Base-by-base conservation (phyloP, 2,888 invertebrate genomes). In the Idaea straminata region DNA sequence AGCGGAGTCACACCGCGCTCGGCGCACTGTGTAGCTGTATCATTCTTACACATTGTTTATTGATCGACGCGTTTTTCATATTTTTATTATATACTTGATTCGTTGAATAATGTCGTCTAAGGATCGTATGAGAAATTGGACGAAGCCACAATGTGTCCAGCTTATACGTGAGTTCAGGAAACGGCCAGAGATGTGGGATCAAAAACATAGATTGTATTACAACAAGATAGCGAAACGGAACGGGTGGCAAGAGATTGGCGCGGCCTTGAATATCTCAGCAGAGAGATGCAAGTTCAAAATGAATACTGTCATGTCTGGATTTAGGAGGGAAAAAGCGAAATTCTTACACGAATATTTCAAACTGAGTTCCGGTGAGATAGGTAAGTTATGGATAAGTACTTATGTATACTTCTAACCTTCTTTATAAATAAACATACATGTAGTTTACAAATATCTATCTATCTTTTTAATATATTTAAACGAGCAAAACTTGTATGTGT, bases 241-340 rank as follows among this genome's bases (percentile, higher is more conserved):
- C 15, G 72, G 77, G 64, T 86, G 86, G 86, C 59, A 71, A 0
- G 80, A 78, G 10, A 79, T 87, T 62, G 77, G 79, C 4, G 62
- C 66, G 15, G 66, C 35, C 5, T 6, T 85, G 5, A 69, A 76
- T 10, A 68, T 76, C 35, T 59, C 74, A 0, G 65, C 77, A 7
- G 75, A 77, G 0, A 71, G 70, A 62, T 85, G 84, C 73, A 84
- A 79, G 67, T 75, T 78, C 65, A 86, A 86, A 69, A 83, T 84
- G 78, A 70, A 62, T 3, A 76, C 80, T 67, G 71, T 85, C 58
- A 76, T 81, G 77, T 82, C 86, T 10, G 83, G 81, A 5, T 84
- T 84, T 66, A 72, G 85, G 72, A 77, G 84, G 69, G 85, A 85
- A 70, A 85, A 85, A 68, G 72, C 80, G 0, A 85, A 79, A 72